These are phyloP conservation scores for Fissipunctia ypsillon DNA, from an alignment of 2,888 invertebrate species.

Conservation along the genomic window DNA sequence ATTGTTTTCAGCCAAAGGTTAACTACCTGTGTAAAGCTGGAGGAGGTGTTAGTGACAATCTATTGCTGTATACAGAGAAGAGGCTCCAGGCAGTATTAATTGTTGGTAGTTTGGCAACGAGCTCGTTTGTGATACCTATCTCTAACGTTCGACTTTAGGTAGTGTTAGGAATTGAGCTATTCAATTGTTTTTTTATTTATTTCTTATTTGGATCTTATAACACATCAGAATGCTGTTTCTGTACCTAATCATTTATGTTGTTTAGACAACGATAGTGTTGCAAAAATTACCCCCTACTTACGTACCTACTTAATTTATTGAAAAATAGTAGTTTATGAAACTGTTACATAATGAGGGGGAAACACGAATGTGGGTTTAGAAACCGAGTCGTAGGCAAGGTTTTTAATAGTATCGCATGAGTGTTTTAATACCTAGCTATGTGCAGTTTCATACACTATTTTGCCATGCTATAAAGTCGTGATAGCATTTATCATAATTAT, in stretches of 20 bases:
- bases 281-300: background rate
- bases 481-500: no score
- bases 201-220: background rate
- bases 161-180: slow-evolving; percentile 7
- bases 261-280: background rate
- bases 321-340: no score
- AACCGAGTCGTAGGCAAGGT: no score
- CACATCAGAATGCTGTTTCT: rapidly evolving
- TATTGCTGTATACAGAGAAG: slow-evolving; percentile 52
- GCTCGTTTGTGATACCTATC: slow-evolving; percentile 32
- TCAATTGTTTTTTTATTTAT: background rate
- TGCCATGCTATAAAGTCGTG: no score
- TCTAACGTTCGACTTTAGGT: slow-evolving; percentile 33
- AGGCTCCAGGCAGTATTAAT: slow-evolving; percentile 47
- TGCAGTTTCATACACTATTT: no score
- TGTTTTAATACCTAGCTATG: no score
- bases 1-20: slow-evolving; percentile 79
- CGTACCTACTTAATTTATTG: background rate
- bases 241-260: background rate
- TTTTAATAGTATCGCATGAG: no score
- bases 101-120: slow-evolving; percentile 40
- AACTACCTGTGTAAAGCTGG: slow-evolving; percentile 67
- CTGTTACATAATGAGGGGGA: no score
- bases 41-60: slow-evolving; percentile 57
- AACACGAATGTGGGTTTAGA: no score